phyloP scores from a whole-genome alignment of 2,888 invertebrate species.

The Zele albiditarsus region DNA sequence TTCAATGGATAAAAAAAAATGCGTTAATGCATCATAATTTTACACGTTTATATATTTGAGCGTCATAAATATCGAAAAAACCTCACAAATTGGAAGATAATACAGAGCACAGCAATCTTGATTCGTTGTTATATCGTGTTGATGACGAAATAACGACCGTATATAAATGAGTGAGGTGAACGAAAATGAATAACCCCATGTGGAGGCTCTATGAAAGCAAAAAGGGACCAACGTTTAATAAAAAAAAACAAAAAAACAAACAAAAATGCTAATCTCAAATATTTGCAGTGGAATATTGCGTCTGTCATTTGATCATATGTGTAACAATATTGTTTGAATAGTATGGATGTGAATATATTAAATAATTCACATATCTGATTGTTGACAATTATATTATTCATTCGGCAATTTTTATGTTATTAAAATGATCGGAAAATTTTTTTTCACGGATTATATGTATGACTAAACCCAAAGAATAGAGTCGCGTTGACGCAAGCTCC shows the following conservation, averaged over 20 bases:
- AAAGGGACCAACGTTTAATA: conserved; percentile 20
- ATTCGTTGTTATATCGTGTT: too few species aligned
- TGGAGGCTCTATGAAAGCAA: conserved; percentile 1
- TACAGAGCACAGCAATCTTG: too few species aligned
- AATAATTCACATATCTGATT: not conserved
- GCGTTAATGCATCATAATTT: too few species aligned
- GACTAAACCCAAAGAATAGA: conserved; percentile 23
- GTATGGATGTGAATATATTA: not conserved
- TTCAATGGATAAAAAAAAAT: too few species aligned
- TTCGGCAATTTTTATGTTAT: not conserved
- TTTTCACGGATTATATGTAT: not conserved
- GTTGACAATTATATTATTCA: not conserved
- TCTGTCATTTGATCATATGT: not conserved
- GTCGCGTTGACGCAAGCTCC: conserved; percentile 39
- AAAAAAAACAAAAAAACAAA: not conserved
- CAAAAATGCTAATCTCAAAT: not conserved
- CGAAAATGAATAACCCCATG: not conserved
- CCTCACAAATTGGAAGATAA: too few species aligned
- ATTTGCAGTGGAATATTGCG: conserved; percentile 16
- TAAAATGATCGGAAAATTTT: conserved; percentile 40
- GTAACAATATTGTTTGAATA: not conserved
- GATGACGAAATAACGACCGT: too few species aligned
- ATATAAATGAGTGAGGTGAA: not conserved
- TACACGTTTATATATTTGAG: too few species aligned
- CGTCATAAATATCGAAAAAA: too few species aligned